Conservation (phyloP, 2,797 vertebrate species). For the Chaunax sp. region DNA sequence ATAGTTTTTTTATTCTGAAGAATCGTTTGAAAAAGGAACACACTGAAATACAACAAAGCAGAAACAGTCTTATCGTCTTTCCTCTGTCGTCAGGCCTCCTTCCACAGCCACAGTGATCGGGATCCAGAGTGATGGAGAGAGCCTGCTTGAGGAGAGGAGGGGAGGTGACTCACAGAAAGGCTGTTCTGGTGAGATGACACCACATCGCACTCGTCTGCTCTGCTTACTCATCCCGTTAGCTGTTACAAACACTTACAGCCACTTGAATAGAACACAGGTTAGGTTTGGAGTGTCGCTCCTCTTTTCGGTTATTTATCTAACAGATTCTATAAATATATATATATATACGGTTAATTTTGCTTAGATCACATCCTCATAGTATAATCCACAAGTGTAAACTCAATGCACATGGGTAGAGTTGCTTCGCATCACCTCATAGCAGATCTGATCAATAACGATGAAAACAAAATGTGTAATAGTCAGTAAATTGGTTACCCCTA, state of each 20-base stretch:
- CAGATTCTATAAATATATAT: not conserved
- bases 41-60: slow-evolving; percentile 3
- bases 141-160: slow-evolving; percentile 90
- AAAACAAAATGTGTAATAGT: not conserved
- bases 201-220: slow-evolving; percentile 9
- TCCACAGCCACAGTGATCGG: slow-evolving; percentile 93
- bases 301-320: not conserved
- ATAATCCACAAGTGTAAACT: not conserved
- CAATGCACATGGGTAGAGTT: not conserved
- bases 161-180: slow-evolving; percentile 91
- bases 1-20: no score
- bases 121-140: slow-evolving; percentile 90
- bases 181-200: slow-evolving; percentile 82
- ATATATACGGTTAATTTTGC: no score
- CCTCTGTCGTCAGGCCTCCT: slow-evolving; percentile 85
- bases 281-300: no score
- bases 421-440: not conserved
- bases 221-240: slow-evolving; percentile 23
- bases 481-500: not conserved
- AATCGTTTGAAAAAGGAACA: slow-evolving; percentile 4
- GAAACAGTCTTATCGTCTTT: slow-evolving; percentile 35
- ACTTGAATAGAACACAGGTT: not conserved
- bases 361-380: not conserved
- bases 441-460: not conserved
- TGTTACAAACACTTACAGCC: slow-evolving; percentile 16